These are phyloP conservation scores for Drosophila bifasciata DNA, from an alignment of 1,140 invertebrate species.

Conservation along the genomic window DNA sequence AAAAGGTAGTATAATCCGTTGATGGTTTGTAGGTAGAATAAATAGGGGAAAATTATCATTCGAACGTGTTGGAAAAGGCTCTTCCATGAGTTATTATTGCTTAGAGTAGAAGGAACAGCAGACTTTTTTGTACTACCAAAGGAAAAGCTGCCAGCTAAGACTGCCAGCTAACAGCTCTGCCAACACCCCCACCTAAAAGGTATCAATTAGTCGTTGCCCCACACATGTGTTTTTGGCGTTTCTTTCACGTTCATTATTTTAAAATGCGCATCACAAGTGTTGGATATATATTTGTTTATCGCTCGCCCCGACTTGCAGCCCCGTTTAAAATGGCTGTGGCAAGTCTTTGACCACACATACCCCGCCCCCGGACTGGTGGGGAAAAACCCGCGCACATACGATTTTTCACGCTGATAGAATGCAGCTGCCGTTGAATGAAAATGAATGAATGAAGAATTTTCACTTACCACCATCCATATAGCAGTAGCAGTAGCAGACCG, in stretches of 20 bases:
- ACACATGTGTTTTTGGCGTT: not conserved
- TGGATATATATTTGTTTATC: slow-evolving; percentile 78
- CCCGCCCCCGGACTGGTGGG: slow-evolving; percentile 3
- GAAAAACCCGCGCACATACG: slow-evolving; percentile 25
- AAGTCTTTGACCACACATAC: slow-evolving; percentile 49
- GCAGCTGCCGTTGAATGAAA: slow-evolving; percentile 54
- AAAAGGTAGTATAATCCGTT: not conserved
- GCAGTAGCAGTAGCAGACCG: not conserved
- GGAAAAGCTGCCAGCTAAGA: no score
- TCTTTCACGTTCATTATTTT: slow-evolving; percentile 64
- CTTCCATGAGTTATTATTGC: no score
- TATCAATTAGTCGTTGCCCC: slow-evolving; percentile 34
- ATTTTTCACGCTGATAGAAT: slow-evolving; percentile 67
- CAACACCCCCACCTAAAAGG: slow-evolving; percentile 8
- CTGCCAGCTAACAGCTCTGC: no score
- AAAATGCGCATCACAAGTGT: slow-evolving; percentile 73
- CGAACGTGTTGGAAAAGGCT: not conserved
- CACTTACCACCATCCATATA: slow-evolving; percentile 55
- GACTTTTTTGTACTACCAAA: no score
- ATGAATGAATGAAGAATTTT: slow-evolving; percentile 74
- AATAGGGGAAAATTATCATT: not conserved
- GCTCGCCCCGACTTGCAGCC: slow-evolving; percentile 52
- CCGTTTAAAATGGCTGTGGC: slow-evolving; percentile 64
- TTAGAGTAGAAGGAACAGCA: no score
- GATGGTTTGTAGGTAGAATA: slow-evolving; percentile 7